A percentile compares a stretch with the other conserved stretches of the same genome.
Conservation (phyloP, 1,140 invertebrate genomes). For the Calephelis nemesis region DNA sequence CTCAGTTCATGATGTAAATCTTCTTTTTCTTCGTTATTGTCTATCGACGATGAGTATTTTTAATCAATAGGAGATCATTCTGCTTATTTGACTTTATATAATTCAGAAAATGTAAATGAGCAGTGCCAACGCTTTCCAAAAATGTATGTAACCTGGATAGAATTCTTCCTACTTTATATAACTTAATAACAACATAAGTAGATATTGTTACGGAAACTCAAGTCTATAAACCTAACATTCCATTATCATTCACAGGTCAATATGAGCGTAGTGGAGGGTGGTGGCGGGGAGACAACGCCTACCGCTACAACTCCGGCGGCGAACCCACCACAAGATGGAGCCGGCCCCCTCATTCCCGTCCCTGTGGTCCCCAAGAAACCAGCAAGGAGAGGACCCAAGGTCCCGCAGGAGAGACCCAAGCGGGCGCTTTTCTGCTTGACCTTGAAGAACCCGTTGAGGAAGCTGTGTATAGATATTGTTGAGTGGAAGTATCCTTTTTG, state of each 20-base stretch:
- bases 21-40: too few species aligned
- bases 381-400: slow-evolving; percentile 87
- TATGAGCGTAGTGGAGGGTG: slow-evolving; percentile 49
- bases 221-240: too few species aligned
- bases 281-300: slow-evolving; percentile 39
- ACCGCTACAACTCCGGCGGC: slow-evolving; percentile 40
- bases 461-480: slow-evolving; percentile 96
- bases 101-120: too few species aligned
- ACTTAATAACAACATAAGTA: too few species aligned
- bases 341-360: slow-evolving; percentile 54
- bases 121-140: too few species aligned
- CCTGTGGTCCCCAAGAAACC: slow-evolving; percentile 78
- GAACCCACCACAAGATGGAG: slow-evolving; percentile 40
- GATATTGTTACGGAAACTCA: too few species aligned
- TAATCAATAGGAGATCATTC: too few species aligned
- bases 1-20: too few species aligned
- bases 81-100: too few species aligned
- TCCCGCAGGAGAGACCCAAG: slow-evolving; percentile 92
- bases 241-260: slow-evolving; percentile 41
- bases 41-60: too few species aligned
- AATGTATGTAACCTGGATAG: too few species aligned
- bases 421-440: slow-evolving; percentile 96
- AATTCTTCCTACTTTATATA: too few species aligned
- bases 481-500: slow-evolving; percentile 99
- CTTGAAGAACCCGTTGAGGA: slow-evolving; percentile 97